Evolutionary conservation across 2,888 invertebrate genomes (phyloP), one percentile per base, ranked within the genome.

Genomic region (Osmoderma eremita): DNA sequence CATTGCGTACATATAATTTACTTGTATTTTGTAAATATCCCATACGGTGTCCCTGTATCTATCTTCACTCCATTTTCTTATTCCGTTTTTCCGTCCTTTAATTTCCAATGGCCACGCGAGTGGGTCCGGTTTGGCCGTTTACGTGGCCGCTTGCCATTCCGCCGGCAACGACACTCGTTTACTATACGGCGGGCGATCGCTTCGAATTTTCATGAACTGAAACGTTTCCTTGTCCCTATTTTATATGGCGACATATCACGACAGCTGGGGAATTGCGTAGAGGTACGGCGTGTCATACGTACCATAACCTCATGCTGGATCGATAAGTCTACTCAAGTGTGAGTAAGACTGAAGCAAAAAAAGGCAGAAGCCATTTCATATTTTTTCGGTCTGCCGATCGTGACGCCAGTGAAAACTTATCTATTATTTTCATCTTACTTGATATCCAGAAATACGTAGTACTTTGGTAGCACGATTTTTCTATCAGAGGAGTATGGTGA

Each of bases 241-340:
- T 54, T 39, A 56, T 20, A 41, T 22, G 41, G 20, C 20, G 22
- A 42, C 20, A 38, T 38, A 38, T 41, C 56, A 56, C 20, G 56
- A 12, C 41, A 41, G 20, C 41, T 41, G 56, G 41, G 20, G 39
- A 56, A 56, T 22, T 56, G 41, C 41, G 41, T 56, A 42, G 22
- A 56, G 41, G 30, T 38, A 36, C 24, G 17, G 39, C 54, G 39
- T 39, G 39, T 39, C 54, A 39, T 54, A 39, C 54, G 41, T 54
- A 20, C 39, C 12, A 56, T 39, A 54, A 54, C 56, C 20, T 39
- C 18, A 41, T n/a, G 20, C 3, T 22, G 20, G 56, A 56, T 56
- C 56, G 22, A 56, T 56, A 56, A 5, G 17, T 56, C 41, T 24
- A 22, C 13, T 41, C 12, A 41, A n/a, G 56, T 18, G 22, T 56